phyloP scores from a whole-genome alignment of 2,888 invertebrate genomes.

The Pegoplata infirma region DNA sequence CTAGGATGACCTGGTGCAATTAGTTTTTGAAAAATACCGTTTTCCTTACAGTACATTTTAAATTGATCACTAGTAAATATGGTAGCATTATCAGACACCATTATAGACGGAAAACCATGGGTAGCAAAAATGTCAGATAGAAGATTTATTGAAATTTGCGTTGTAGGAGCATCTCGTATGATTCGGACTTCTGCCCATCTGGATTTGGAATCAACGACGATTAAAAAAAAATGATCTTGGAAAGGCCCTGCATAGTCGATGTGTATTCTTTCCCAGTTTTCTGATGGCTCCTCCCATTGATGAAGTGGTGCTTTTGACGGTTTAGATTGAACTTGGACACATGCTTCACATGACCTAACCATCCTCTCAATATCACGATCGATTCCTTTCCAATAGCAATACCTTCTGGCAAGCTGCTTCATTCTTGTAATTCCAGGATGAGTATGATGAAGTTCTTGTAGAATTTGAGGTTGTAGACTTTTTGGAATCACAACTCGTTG shows the following conservation, averaged over 20 bases:
- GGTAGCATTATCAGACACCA: slow-evolving; percentile 23
- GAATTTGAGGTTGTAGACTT: slow-evolving; percentile 49
- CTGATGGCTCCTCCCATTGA: slow-evolving; percentile 35
- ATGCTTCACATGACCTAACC: slow-evolving; percentile 46
- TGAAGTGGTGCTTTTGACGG: slow-evolving; percentile 31
- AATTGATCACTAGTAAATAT: slow-evolving; percentile 26
- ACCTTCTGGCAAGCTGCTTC: slow-evolving; percentile 67
- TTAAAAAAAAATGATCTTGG: slow-evolving; percentile 33
- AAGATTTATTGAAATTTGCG: neutral
- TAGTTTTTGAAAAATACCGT: slow-evolving; percentile 1
- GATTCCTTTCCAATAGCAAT: slow-evolving; percentile 69
- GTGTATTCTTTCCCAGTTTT: slow-evolving; percentile 44
- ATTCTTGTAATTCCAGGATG: slow-evolving; percentile 69
- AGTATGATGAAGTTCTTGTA: slow-evolving; percentile 63
- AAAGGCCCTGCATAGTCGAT: slow-evolving; percentile 42
- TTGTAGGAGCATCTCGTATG: slow-evolving; percentile 4
- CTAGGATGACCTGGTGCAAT: neutral
- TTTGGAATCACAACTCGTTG: slow-evolving; percentile 60
- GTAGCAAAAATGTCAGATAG: slow-evolving; percentile 16
- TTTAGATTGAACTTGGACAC: slow-evolving; percentile 35
- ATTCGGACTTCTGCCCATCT: slow-evolving; percentile 34
- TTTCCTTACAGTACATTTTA: neutral
- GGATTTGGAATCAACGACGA: slow-evolving; percentile 33
- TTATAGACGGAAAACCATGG: slow-evolving; percentile 3
- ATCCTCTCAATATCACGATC: slow-evolving; percentile 67